Evolutionary conservation across 2,888 invertebrate genomes (phyloP).

Genomic region (Erebia aethiops): DNA sequence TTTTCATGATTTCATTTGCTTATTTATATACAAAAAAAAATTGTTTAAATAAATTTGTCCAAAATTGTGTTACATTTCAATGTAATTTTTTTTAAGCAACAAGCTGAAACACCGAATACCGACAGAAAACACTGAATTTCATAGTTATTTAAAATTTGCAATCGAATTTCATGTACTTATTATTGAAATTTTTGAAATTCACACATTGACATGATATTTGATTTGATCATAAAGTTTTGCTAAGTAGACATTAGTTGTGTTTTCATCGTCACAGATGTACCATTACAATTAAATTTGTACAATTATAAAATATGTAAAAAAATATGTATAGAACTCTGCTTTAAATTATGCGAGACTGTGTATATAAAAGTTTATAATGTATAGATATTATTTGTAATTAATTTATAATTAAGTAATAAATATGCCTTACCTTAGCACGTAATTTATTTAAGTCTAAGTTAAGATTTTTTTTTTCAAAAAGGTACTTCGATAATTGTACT

Average conservation of each 20-base stretch:
- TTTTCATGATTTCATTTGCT: no score
- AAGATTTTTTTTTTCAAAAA: constrained; percentile 61
- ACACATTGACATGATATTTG: not conserved
- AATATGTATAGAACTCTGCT: constrained; percentile 69
- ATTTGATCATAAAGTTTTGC: not conserved
- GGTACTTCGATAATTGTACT: constrained; percentile 31
- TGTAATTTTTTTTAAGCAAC: constrained; percentile 14
- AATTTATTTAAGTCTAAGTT: constrained; percentile 56
- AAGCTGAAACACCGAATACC: not conserved
- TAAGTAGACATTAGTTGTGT: not conserved
- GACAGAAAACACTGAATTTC: not conserved
- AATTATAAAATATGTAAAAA: constrained; percentile 37
- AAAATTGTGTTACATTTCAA: constrained; percentile 12
- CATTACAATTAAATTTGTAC: constrained; percentile 25
- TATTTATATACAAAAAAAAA: no score
- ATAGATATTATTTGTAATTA: constrained; percentile 71
- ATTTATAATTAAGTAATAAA: constrained; percentile 75
- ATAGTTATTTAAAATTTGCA: not conserved
- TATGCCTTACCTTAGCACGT: constrained; percentile 72
- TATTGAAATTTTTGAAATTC: not conserved
- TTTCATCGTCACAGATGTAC: constrained; percentile 10
- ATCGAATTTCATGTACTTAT: not conserved
- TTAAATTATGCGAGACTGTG: constrained; percentile 79
- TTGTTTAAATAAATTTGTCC: constrained; percentile 12
- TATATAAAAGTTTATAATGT: constrained; percentile 64